These are phyloP conservation scores for Galemys pyrenaicus DNA, from an alignment of 2,113 vertebrate genomes.

Conservation along the genomic window DNA sequence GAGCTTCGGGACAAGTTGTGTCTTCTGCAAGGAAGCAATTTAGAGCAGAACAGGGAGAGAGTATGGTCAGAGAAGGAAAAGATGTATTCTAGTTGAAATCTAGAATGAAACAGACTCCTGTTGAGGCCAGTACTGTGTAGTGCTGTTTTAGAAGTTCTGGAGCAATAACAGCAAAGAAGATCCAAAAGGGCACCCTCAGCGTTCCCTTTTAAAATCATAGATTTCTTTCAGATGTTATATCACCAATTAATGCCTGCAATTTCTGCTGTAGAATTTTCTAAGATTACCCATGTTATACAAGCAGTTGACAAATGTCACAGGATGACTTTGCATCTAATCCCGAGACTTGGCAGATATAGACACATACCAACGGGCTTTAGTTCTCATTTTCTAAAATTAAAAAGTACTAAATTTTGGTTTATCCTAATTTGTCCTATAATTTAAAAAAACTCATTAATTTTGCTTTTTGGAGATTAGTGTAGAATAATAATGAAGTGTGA, in stretches of 20 bases:
- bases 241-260: background rate
- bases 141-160: too few species aligned
- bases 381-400: background rate
- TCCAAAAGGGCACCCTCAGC: background rate
- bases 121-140: too few species aligned
- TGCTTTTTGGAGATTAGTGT: background rate
- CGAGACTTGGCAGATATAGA: constrained; percentile 17
- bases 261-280: background rate
- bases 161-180: background rate
- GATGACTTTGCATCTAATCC: background rate
- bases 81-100: too few species aligned
- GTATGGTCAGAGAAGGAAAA: too few species aligned
- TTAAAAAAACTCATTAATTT: background rate
- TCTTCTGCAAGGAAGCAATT: too few species aligned
- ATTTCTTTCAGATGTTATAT: constrained; percentile 1
- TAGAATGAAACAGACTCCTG: too few species aligned
- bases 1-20: too few species aligned
- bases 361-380: background rate
- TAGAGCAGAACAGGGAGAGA: too few species aligned
- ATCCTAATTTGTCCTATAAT: background rate
- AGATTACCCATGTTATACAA: background rate
- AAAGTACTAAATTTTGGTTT: background rate
- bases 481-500: background rate
- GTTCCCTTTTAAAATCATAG: background rate
- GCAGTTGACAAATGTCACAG: background rate